These are phyloP conservation scores for Henricia sp. DNA, from an alignment of 53 echinoderm and acorn worm genomes.

Conservation along the genomic window DNA sequence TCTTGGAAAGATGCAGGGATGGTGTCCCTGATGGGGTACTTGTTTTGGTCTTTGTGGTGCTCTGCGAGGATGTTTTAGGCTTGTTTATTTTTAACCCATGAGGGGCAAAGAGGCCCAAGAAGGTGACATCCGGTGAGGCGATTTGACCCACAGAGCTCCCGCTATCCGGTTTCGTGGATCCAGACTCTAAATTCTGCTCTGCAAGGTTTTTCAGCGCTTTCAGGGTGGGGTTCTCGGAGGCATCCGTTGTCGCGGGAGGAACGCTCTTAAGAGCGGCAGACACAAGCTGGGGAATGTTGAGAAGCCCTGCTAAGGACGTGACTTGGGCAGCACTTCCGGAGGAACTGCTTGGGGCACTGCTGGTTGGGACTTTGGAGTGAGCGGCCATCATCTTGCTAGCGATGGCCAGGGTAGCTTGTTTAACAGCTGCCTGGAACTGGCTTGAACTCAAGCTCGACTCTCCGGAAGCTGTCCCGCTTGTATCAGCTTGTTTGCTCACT, in stretches of 20 bases:
- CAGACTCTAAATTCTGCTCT: conserved; percentile 4
- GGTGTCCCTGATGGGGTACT: neutral
- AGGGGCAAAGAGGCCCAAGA: conserved; percentile 75
- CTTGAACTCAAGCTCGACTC: conserved; percentile 7
- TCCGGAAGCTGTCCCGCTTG: neutral
- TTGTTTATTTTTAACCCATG: conserved; percentile 49
- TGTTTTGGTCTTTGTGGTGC: neutral
- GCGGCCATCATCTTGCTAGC: conserved; percentile 46
- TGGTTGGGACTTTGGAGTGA: neutral
- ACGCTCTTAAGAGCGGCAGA: conserved; percentile 53
- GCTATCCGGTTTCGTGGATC: neutral
- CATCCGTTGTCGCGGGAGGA: conserved; percentile 33
- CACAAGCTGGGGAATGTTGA: conserved; percentile 53
- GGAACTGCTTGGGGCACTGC: neutral
- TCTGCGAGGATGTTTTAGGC: neutral
- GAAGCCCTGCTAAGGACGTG: conserved; percentile 44
- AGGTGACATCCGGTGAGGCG: conserved; percentile 72
- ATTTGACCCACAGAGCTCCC: conserved; percentile 33
- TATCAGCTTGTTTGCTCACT: neutral
- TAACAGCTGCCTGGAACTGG: conserved; percentile 47
- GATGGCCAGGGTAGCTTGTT: conserved; percentile 42
- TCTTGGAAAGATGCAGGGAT: conserved; percentile 56
- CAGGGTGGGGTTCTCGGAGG: conserved; percentile 25
- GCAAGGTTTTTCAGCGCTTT: conserved; percentile 50
- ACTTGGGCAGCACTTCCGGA: conserved; percentile 14